phyloP scores from a whole-genome alignment of 2,888 invertebrate species.

The Tipula vernalis region DNA sequence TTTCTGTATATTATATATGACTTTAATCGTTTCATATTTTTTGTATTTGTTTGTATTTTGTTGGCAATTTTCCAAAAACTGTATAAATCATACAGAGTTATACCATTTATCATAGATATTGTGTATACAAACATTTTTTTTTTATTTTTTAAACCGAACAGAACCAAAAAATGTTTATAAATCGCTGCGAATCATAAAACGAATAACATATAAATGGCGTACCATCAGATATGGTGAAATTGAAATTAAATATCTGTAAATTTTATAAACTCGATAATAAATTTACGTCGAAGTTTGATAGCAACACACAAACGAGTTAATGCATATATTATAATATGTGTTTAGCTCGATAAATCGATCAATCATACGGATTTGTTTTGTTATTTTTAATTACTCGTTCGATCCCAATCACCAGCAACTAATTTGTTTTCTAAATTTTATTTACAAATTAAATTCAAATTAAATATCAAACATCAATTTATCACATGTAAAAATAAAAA shows the following conservation, averaged over 20 bases:
- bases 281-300: neutral
- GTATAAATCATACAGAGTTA: neutral
- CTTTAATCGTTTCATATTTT: neutral
- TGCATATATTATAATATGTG: neutral
- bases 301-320: neutral
- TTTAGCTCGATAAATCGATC: neutral
- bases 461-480: neutral
- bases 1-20: neutral
- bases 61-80: neutral
- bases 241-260: conserved; percentile 4
- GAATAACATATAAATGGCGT: neutral
- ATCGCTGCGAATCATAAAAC: neutral
- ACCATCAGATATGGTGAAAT: neutral
- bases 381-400: neutral
- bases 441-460: neutral
- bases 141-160: too few relatives aligned
- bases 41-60: neutral
- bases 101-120: neutral
- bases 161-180: neutral
- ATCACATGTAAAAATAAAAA: neutral
- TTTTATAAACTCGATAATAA: neutral
- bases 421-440: neutral
- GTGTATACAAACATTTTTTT: neutral
- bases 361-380: neutral
- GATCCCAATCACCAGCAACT: neutral